Conservation (phyloP, 2,113 vertebrate genomes). For the Hyla sarda region DNA sequence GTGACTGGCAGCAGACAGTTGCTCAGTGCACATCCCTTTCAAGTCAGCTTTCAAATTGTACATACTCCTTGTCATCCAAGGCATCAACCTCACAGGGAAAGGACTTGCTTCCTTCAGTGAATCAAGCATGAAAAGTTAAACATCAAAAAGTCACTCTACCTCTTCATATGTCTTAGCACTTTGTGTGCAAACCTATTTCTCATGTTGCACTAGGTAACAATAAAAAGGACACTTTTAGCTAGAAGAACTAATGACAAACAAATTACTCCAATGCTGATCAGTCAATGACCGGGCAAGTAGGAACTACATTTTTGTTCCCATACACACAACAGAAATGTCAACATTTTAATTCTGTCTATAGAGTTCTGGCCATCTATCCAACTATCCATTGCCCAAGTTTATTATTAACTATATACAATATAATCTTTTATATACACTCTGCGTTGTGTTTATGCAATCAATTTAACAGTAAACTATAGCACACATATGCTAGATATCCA, state of each 20-base stretch:
- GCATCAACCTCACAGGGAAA: constrained; percentile 38
- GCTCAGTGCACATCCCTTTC: constrained; percentile 49
- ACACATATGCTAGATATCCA: background rate
- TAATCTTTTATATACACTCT: too few species aligned
- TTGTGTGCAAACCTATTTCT: constrained; percentile 36
- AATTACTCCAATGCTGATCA: background rate
- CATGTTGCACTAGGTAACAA: constrained; percentile 25
- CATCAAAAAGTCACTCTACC: constrained; percentile 19
- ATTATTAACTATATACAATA: too few species aligned
- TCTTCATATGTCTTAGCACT: constrained; percentile 44
- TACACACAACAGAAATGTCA: background rate
- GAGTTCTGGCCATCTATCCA: background rate
- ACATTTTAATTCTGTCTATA: background rate
- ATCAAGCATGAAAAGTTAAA: constrained; percentile 52
- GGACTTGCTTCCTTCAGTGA: constrained; percentile 55
- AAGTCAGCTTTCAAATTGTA: constrained; percentile 46
- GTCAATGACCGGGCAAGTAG: background rate
- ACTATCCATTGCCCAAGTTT: too few species aligned
- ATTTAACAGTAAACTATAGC: too few species aligned
- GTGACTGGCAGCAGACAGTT: constrained; percentile 59
- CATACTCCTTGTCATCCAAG: constrained; percentile 34
- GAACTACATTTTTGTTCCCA: background rate
- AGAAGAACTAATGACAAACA: constrained; percentile 38
- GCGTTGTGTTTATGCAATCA: too few species aligned
- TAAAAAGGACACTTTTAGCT: constrained; percentile 27